Evolutionary conservation across 2,797 vertebrate species (phyloP).

Genomic region (Schizothorax lantsangensis): DNA sequence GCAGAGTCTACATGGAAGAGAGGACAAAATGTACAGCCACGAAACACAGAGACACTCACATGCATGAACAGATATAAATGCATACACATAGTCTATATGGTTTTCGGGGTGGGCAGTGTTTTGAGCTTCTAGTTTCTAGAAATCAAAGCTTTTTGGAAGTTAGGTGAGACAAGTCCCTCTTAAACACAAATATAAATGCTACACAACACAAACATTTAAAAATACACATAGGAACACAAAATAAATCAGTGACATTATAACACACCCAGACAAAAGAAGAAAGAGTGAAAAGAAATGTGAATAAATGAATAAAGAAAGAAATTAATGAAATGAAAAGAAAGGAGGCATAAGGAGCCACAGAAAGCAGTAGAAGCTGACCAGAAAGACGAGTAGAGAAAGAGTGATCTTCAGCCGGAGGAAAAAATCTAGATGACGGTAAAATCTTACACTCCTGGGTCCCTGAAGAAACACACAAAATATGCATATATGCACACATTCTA

Average conservation of each 20-base stretch:
- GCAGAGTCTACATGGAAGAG: slow-evolving; percentile 79
- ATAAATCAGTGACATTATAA: background rate
- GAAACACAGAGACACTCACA: slow-evolving; percentile 18
- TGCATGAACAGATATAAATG: slow-evolving; percentile 13
- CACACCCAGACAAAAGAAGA: slow-evolving; percentile 6
- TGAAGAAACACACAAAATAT: slow-evolving; percentile 86
- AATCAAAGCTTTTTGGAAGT: background rate
- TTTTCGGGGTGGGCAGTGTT: background rate
- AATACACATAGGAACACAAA: slow-evolving; percentile 15
- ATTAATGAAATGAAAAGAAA: slow-evolving; percentile 3
- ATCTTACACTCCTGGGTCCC: slow-evolving; percentile 85
- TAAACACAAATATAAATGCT: background rate
- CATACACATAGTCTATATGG: background rate
- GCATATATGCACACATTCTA: background rate
- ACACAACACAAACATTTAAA: slow-evolving; percentile 1
- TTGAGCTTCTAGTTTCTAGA: background rate
- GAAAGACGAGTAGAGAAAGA: slow-evolving; percentile 87
- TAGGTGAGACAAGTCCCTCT: background rate
- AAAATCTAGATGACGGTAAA: slow-evolving; percentile 80
- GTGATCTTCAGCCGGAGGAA: slow-evolving; percentile 83
- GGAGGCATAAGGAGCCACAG: background rate
- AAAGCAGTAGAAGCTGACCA: slow-evolving; percentile 79
- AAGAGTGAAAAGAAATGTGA: slow-evolving; percentile 25
- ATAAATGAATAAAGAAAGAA: too few relatives aligned
- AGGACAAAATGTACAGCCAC: slow-evolving; percentile 7